phyloP scores from a whole-genome alignment of 2,888 invertebrate species.

The Trisateles emortualis region DNA sequence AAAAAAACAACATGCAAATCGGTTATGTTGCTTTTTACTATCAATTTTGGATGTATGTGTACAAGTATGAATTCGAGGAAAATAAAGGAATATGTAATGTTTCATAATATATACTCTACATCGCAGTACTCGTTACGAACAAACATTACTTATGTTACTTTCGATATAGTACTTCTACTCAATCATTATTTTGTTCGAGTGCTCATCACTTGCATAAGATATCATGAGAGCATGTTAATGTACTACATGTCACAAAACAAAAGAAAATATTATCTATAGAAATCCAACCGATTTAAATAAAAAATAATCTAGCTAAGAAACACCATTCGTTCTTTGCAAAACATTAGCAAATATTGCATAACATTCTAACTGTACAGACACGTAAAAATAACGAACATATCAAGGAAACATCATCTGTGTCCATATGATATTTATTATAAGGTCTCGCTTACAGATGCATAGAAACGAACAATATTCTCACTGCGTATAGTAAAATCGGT shows the following conservation, averaged over 20 bases:
- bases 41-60: slow-evolving; percentile 86
- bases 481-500: slow-evolving; percentile 79
- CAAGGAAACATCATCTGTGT: slow-evolving; percentile 70
- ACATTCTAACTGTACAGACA: slow-evolving; percentile 84
- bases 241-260: slow-evolving; percentile 70
- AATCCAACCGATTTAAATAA: slow-evolving; percentile 84
- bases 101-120: slow-evolving; percentile 84
- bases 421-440: slow-evolving; percentile 76
- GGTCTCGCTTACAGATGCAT: slow-evolving; percentile 77
- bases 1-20: slow-evolving; percentile 80
- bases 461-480: slow-evolving; percentile 79
- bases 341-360: slow-evolving; percentile 77
- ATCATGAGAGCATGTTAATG: slow-evolving; percentile 74
- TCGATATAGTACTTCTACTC: slow-evolving; percentile 83
- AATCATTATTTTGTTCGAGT: slow-evolving; percentile 81
- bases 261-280: slow-evolving; percentile 78
- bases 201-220: slow-evolving; percentile 72
- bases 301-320: slow-evolving; percentile 81
- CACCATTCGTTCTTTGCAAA: slow-evolving; percentile 77
- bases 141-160: slow-evolving; percentile 84
- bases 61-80: slow-evolving; percentile 86
- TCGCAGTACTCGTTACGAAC: slow-evolving; percentile 84
- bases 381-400: slow-evolving; percentile 68
- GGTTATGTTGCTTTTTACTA: slow-evolving; percentile 87
- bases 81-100: slow-evolving; percentile 85